Percentiles rank a stretch among this genome's conserved stretches.
Conservation (phyloP, 2,888 invertebrate genomes). For the Drosophila gaucha region DNA sequence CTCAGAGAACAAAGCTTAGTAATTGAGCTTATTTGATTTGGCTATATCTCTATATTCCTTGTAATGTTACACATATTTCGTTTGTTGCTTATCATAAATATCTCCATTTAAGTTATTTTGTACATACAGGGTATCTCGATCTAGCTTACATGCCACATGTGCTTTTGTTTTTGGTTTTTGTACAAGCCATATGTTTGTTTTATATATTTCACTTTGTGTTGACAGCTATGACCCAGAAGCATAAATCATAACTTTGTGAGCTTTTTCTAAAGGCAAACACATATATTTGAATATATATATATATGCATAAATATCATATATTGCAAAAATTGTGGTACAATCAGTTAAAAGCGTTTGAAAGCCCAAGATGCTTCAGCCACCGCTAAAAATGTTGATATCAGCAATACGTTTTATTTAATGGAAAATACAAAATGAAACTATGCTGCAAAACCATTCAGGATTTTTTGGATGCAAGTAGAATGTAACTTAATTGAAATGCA, state of each 20-base stretch:
- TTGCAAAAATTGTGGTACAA: conserved; percentile 44
- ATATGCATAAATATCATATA: not conserved
- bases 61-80: too few species aligned
- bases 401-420: conserved; percentile 26
- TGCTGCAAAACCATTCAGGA: conserved; percentile 2
- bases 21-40: not conserved
- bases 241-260: conserved; percentile 80
- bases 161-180: too few species aligned
- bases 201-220: conserved; percentile 69
- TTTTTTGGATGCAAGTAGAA: conserved; percentile 10
- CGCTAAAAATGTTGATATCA: conserved; percentile 33
- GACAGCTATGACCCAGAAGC: conserved; percentile 83
- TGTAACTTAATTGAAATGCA: conserved; percentile 58
- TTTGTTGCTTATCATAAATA: too few species aligned
- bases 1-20: not conserved
- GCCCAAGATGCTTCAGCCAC: conserved; percentile 24
- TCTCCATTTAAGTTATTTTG: too few species aligned
- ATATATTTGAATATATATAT: conserved; percentile 11
- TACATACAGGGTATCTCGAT: conserved; percentile 15
- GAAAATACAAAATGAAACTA: conserved; percentile 25
- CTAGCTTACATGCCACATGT: not conserved
- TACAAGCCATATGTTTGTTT: conserved; percentile 66
- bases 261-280: conserved; percentile 52
- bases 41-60: too few species aligned
- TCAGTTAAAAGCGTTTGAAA: conserved; percentile 19